Percentiles rank a stretch among this genome's conserved stretches.
phyloP scores from a whole-genome alignment of 2,888 invertebrate species.

The Linyphia triangularis region DNA sequence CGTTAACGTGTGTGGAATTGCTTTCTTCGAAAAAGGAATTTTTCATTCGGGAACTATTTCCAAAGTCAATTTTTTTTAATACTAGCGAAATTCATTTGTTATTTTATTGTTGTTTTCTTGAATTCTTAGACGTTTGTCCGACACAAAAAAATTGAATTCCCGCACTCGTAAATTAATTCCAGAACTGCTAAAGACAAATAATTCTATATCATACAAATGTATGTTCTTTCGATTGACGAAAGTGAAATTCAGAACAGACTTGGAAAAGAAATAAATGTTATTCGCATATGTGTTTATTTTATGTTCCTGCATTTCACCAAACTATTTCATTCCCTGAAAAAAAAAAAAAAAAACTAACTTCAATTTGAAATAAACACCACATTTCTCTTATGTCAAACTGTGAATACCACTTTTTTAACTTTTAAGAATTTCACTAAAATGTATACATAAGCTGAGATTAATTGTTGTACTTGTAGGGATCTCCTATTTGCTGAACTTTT shows the following conservation, averaged over 20 bases:
- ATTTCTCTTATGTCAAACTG: no score
- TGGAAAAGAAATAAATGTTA: background rate
- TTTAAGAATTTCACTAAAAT: no score
- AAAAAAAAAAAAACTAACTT: no score
- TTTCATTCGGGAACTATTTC: conserved; percentile 27
- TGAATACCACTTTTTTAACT: no score
- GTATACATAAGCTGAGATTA: no score
- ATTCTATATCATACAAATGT: background rate
- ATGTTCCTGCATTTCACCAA: no score
- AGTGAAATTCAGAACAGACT: background rate
- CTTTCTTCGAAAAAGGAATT: conserved; percentile 27
- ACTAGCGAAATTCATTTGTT: conserved; percentile 24
- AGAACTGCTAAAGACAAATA: background rate
- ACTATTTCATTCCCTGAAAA: no score
- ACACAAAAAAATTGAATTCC: background rate
- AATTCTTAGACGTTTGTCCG: background rate
- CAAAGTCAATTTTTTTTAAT: conserved; percentile 28
- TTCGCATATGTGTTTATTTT: background rate
- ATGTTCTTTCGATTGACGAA: background rate
- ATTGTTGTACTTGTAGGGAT: no score
- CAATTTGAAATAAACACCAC: no score
- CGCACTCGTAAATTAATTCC: background rate
- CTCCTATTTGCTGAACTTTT: no score
- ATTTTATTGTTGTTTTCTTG: background rate
- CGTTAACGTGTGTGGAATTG: conserved; percentile 33